Conservation (phyloP, 2,888 invertebrate genomes). For the Erebia aethiops region DNA sequence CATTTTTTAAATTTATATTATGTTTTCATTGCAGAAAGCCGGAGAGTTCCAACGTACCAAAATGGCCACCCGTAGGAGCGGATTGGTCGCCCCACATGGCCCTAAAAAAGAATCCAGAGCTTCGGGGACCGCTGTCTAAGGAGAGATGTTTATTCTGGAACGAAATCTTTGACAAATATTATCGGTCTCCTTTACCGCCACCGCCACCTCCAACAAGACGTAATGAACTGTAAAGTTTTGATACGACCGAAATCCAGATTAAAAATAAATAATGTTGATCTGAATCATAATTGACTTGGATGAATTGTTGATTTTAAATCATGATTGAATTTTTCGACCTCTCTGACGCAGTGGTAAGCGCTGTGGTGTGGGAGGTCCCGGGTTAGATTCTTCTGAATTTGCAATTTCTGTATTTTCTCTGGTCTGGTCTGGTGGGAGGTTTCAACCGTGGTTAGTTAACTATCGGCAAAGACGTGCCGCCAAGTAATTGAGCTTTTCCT, state of each 20-base stretch:
- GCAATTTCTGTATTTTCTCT: too few species aligned
- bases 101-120: conserved; percentile 42
- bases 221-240: background rate
- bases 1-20: background rate
- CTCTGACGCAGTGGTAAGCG: too few species aligned
- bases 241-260: background rate
- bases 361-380: too few species aligned
- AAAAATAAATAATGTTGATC: too few species aligned
- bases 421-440: too few species aligned
- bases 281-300: too few species aligned
- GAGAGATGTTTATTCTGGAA: conserved; percentile 40
- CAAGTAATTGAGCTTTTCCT: too few species aligned
- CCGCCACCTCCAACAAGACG: background rate
- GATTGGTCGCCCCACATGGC: conserved; percentile 47
- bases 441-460: too few species aligned
- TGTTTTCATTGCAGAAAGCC: conserved; percentile 20
- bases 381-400: too few species aligned
- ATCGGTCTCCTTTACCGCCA: conserved; percentile 36
- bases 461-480: too few species aligned
- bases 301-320: too few species aligned
- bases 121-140: conserved; percentile 40
- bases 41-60: conserved; percentile 15
- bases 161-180: conserved; percentile 38
- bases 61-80: conserved; percentile 41
- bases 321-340: too few species aligned